Base-by-base conservation (phyloP, 2,888 invertebrate genomes). In the Cenopis cana region DNA sequence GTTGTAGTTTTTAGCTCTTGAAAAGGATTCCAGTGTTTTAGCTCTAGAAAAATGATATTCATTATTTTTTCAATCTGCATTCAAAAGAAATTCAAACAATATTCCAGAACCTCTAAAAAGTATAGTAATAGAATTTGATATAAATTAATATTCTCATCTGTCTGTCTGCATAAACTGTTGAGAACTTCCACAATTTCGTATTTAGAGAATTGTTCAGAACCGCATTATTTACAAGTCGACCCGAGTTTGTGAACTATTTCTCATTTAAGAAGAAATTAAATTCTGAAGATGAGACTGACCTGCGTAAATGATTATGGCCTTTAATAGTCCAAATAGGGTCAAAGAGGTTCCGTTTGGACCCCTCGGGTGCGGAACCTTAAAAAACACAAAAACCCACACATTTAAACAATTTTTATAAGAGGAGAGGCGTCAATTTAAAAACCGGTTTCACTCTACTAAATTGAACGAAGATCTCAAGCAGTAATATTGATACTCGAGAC, bases 131-230 rank as follows among this genome's bases (percentile, higher is more conserved):
- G n/a, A n/a, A 57, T 56, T 56, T 60, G 54, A 56, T 17, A 38
- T 67, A 67, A 67, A 71, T 71, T 67, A 67, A 61, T 50, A 61
- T n/a, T 55, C 66, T 67, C 55, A 67, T 38, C 66, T 49, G 70
- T 57, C 38, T 65, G 65, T 60, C 66, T 66, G 59, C 24, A 61
- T 55, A 67, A 67, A 66, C 67, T 71, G 33, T 66, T 70, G 36
- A 12, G 18, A 71, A 71, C 66, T 71, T 71, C 61, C 49, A 50
- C 71, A 71, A 71, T 71, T 71, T 71, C 55, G 61, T 56, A 55
- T 71, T 71, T 67, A 29, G 70, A 56, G 50, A 41, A 46, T 66
- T 60, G 60, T 55, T 61, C 20, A 54, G 67, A 71, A 71, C 71
- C 71, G 20, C 71, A 71, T 50, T 71, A 66, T 70, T 67, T 67